Percentiles rank a stretch among this genome's conserved stretches.
Conservation (phyloP, 2,113 vertebrate species). For the Leptobrachium ailaonicum region DNA sequence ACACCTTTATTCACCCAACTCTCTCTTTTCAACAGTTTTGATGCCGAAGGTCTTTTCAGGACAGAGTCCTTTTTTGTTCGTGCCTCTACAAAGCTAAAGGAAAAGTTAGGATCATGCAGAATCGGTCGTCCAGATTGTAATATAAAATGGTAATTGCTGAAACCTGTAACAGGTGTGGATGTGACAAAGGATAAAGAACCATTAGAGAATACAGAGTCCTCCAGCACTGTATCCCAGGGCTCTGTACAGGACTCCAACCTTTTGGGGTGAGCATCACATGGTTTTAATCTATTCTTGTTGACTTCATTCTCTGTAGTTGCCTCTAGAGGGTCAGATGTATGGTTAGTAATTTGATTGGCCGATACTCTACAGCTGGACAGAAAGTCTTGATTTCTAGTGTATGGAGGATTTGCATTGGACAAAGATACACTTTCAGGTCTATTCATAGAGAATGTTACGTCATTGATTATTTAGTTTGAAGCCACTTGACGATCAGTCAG, state of each 20-base stretch:
- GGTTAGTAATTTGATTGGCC: neutral
- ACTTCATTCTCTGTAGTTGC: neutral
- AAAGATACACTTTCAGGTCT: too few species aligned
- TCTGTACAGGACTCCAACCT: neutral
- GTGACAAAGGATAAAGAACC: neutral
- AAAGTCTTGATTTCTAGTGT: too few species aligned
- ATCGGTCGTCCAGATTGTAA: neutral
- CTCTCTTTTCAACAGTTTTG: too few species aligned
- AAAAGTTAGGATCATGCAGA: neutral
- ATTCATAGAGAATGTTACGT: too few species aligned
- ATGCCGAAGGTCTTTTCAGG: neutral
- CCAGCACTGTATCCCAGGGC: neutral
- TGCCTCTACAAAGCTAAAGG: neutral
- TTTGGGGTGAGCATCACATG: neutral
- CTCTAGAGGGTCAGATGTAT: too few species aligned
- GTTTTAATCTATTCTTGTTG: neutral
- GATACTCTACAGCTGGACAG: neutral
- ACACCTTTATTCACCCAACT: neutral
- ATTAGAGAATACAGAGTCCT: neutral
- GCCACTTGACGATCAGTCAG: too few species aligned
- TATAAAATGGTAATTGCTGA: neutral
- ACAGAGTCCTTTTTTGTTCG: neutral
- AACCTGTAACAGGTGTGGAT: conserved; percentile 24
- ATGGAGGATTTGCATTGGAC: too few species aligned
- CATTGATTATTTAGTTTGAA: too few species aligned